These are phyloP conservation scores for Crambe crambe DNA, from an alignment of 37 sponge, comb jelly and placozoan species.

Conservation along the genomic window DNA sequence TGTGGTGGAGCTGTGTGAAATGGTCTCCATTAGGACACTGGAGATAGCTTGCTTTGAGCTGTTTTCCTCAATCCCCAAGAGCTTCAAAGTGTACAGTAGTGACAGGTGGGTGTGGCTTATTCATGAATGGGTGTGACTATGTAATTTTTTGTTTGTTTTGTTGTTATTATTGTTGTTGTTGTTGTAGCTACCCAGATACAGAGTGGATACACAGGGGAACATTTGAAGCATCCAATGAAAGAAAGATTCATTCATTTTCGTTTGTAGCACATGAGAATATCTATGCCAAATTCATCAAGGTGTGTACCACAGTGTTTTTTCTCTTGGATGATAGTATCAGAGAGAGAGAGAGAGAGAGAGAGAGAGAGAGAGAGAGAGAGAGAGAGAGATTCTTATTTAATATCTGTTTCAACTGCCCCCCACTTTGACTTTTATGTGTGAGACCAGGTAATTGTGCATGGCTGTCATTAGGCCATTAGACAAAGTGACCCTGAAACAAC, in stretches of 20 bases:
- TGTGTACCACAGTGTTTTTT: background rate
- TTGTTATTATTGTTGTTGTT: too few relatives aligned
- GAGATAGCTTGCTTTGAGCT: slow-evolving; percentile 91
- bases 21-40: slow-evolving; percentile 62
- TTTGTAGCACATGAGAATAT: slow-evolving; percentile 37
- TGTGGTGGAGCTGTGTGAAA: slow-evolving; percentile 88
- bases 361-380: too few relatives aligned
- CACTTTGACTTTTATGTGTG: too few relatives aligned
- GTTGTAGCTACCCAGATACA: background rate
- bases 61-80: slow-evolving; percentile 88
- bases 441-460: too few relatives aligned
- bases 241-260: slow-evolving; percentile 71
- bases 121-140: background rate
- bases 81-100: slow-evolving; percentile 68
- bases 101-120: slow-evolving; percentile 54
- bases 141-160: background rate
- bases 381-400: too few relatives aligned
- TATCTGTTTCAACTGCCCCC: too few relatives aligned
- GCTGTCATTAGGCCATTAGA: too few relatives aligned
- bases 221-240: slow-evolving; percentile 62
- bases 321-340: too few relatives aligned
- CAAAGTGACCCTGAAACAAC: too few relatives aligned
- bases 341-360: too few relatives aligned
- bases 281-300: slow-evolving; percentile 82
- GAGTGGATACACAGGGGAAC: slow-evolving; percentile 53